Base-by-base conservation (phyloP, 2,888 invertebrate genomes). In the Epinotia nisella region DNA sequence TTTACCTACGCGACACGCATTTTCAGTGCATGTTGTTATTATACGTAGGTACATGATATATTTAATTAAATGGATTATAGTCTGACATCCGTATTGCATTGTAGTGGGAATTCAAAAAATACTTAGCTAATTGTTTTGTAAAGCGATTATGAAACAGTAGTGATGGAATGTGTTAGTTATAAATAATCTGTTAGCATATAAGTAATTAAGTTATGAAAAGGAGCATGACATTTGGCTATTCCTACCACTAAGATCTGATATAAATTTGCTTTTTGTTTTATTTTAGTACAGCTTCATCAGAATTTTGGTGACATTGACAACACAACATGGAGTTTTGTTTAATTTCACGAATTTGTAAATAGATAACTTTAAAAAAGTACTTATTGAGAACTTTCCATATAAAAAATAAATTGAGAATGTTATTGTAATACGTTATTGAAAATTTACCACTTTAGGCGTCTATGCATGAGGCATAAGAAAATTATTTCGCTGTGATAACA, bases 401-500 rank as follows among this genome's bases (percentile, higher is more conserved):
- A 35, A 35, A 35, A 35, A 35, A 9, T 7, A 9, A 35, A 9
- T 35, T 35, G 35, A 35, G 35, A 35, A 35, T 35, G 9, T 2
- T 35, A 35, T 35, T 7, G 9, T 9, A 9, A 35, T 35, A 35
- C 35, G 35, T 35, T 35, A 35, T 35, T 35, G 35, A 35, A 9
- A 35, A 35, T 35, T 35, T 35, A 35, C 35, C 35, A 35, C 35
- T 35, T 35, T 35, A 35, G 35, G 35, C 9, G 35, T 17, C 7
- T 17, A 51, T 51, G n/a, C 24, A 35, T 35, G 3, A 35, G n/a
- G n/a, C 29, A 35, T 35, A n/a, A 2, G 51, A 9, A 17, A 39
- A 39, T 24, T 21, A 3, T 45, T 21, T 61, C 3, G 21, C 61
- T 61, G 61, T 61, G 61, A 61, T 39, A 60, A 41, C 41, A 15